These are phyloP conservation scores for Poeciliopsis turrubarensis DNA, from an alignment of 2,113 vertebrate genomes.

Conservation along the genomic window DNA sequence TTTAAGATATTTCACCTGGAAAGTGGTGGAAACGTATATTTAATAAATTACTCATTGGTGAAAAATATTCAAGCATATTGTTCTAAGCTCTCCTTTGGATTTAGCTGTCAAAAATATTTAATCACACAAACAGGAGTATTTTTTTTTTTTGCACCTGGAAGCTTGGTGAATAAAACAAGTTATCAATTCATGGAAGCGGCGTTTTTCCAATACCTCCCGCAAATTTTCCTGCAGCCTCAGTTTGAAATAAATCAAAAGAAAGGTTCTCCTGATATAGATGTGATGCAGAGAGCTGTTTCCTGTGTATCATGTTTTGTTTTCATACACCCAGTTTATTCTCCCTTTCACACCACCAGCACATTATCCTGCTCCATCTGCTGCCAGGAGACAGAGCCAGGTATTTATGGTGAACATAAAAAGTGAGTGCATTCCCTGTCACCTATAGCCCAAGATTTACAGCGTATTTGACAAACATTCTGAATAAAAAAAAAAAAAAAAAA, in stretches of 20 bases:
- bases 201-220: slow-evolving; percentile 36
- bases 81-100: background rate
- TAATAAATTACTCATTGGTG: background rate
- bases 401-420: slow-evolving; percentile 77
- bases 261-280: slow-evolving; percentile 27
- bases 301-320: slow-evolving; percentile 51
- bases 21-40: background rate
- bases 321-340: slow-evolving; percentile 52
- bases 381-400: slow-evolving; percentile 62
- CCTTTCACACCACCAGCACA: slow-evolving; percentile 55
- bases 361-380: slow-evolving; percentile 66
- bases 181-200: slow-evolving; percentile 48
- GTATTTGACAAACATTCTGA: slow-evolving; percentile 66
- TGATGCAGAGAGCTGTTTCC: slow-evolving; percentile 32
- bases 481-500: slow-evolving; percentile 46
- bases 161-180: slow-evolving; percentile 49
- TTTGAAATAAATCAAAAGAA: slow-evolving; percentile 31
- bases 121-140: slow-evolving; percentile 10
- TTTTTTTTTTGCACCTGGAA: background rate
- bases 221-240: slow-evolving; percentile 37
- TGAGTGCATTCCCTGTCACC: slow-evolving; percentile 67
- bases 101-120: slow-evolving; percentile 23
- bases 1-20: background rate
- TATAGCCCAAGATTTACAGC: slow-evolving; percentile 66
- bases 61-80: background rate